phyloP scores from a whole-genome alignment of 2,797 vertebrate genomes.

The Danionella dracula region DNA sequence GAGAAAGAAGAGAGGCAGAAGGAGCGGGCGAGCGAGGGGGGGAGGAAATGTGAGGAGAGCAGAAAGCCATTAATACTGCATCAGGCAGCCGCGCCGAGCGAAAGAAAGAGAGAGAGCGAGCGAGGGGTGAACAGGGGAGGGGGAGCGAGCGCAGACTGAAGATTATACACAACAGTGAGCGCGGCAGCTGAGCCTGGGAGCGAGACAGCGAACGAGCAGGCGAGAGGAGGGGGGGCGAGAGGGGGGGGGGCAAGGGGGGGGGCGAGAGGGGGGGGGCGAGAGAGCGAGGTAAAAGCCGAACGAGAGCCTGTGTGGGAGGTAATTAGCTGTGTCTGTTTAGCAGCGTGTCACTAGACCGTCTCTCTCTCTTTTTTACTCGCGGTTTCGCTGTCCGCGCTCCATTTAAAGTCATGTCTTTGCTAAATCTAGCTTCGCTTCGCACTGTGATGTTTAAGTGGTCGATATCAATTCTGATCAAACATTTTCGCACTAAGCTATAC shows the following conservation, averaged over 20 bases:
- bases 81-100: conserved; percentile 42
- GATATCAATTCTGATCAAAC: no score
- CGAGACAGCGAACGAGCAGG: background rate
- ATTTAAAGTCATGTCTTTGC: background rate
- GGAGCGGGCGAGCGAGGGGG: conserved; percentile 32
- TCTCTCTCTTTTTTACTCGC: conserved; percentile 5
- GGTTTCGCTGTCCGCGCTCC: background rate
- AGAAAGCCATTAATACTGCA: conserved; percentile 55
- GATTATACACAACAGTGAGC: conserved; percentile 45
- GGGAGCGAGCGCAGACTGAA: conserved; percentile 40
- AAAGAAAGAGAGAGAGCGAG: conserved; percentile 22
- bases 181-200: conserved; percentile 39
- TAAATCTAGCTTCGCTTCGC: background rate
- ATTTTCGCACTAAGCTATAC: no score
- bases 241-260: no score
- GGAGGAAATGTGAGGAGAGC: conserved; percentile 38
- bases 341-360: conserved; percentile 37
- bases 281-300: conserved; percentile 14
- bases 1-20: background rate
- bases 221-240: background rate
- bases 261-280: conserved; percentile 3
- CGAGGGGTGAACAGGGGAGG: conserved; percentile 17
- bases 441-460: no score
- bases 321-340: conserved; percentile 56
- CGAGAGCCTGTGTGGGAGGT: conserved; percentile 47